Base-by-base conservation (phyloP, 2,797 vertebrate genomes). In the Acanthurus lineatus region DNA sequence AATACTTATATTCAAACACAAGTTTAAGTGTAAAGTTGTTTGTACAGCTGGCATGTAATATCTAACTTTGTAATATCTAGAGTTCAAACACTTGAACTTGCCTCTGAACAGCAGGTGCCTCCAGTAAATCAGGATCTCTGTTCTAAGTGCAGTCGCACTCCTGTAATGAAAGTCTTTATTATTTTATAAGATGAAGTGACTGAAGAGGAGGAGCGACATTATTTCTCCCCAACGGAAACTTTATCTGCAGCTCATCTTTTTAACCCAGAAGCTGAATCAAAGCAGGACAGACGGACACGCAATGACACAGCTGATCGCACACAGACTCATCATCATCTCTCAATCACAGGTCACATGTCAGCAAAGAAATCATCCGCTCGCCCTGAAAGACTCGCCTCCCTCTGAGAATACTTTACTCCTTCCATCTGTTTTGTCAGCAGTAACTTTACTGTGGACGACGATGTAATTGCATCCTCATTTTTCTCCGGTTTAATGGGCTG, bases 381-480 rank as follows among this genome's bases (percentile, higher is more conserved):
- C 67, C 66, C 73, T 51, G 60, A 82, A 65, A 52, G n/a, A 62
- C 54, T 70, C 32, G 0, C 25, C 66, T 52, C 61, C 40, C 38
- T 73, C 71, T 75, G 5, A 57, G 86, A 79, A 73, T 49, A 76
- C 19, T 38, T 28, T 10, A 0, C 69, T 66, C 49, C 48, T 40
- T 72, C 82, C 76, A 60, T 81, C 82, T 74, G 76, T 63, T 69
- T 51, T 57, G 61, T 75, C 22, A 6, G 75, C 78, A 48, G 53
- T 77, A 77, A 73, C 75, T 88, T 83, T 68, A 52, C 76, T 42
- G 74, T 63, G 80, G 87, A 84, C 81, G 89, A 89, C 88, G 86
- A 76, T 65, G 65, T 85, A 82, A 92, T 90, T 91, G 83, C 83
- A 58, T 86, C 77, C 78, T 91, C 89, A 88, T 93, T 87, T 88